phyloP scores from a whole-genome alignment of 2,888 invertebrate genomes.

The Apoderus coryli region DNA sequence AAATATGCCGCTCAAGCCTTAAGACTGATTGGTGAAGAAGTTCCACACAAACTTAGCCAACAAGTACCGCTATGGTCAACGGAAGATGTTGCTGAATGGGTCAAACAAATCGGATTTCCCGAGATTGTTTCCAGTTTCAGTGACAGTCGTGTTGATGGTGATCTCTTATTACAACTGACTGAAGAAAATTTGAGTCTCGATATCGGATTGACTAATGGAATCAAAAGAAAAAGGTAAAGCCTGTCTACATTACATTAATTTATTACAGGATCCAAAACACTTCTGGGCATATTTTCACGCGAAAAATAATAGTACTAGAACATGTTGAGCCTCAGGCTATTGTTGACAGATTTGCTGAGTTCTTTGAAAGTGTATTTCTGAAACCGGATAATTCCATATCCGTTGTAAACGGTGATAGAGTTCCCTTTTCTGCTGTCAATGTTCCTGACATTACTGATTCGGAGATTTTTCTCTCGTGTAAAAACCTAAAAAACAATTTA shows the following conservation, averaged over 20 bases:
- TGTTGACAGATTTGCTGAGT: too few species aligned
- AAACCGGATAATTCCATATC: too few species aligned
- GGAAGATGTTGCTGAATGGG: constrained; percentile 95
- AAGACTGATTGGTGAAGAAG: constrained; percentile 86
- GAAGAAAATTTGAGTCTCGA: constrained; percentile 88
- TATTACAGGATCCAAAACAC: too few species aligned
- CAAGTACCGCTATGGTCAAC: constrained; percentile 97
- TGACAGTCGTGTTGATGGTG: constrained; percentile 91
- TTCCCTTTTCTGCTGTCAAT: too few species aligned
- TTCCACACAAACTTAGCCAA: constrained; percentile 94
- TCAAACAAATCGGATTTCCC: constrained; percentile 91
- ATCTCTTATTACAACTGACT: constrained; percentile 78
- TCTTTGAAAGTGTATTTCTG: too few species aligned
- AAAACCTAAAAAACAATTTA: too few species aligned
- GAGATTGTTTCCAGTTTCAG: constrained; percentile 73
- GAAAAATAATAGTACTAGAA: too few species aligned
- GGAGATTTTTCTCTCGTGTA: too few species aligned
- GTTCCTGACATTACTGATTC: too few species aligned
- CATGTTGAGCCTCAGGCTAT: too few species aligned
- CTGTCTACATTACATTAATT: background rate
- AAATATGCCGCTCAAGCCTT: constrained; percentile 91
- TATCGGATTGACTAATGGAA: constrained; percentile 85
- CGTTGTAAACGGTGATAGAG: too few species aligned
- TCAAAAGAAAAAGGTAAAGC: constrained; percentile 67
- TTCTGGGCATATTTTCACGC: too few species aligned